Conservation (phyloP, 1,140 invertebrate genomes). For the Amphibalanus amphitrite region DNA sequence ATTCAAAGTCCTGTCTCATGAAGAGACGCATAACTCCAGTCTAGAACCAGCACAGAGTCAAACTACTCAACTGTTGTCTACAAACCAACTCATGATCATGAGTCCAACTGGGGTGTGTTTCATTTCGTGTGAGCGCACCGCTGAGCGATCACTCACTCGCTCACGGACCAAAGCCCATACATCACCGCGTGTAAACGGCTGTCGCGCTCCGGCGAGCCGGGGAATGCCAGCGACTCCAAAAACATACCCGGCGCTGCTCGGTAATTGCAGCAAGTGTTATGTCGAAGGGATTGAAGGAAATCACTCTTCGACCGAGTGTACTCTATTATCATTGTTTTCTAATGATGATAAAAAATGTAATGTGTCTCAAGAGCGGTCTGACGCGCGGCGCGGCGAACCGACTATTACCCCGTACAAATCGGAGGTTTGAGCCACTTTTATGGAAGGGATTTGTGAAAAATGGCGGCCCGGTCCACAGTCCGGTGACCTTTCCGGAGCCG, state of each 20-base stretch:
- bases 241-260: background rate
- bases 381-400: background rate
- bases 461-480: background rate
- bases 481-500: background rate
- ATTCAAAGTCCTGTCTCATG: too few species aligned
- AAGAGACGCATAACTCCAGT: too few species aligned
- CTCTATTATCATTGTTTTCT: slow-evolving; percentile 1
- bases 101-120: too few species aligned
- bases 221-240: too few species aligned
- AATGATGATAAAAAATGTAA: slow-evolving; percentile 2
- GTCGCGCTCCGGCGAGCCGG: too few species aligned
- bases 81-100: too few species aligned
- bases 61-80: too few species aligned
- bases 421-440: background rate
- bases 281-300: background rate
- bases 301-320: background rate
- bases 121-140: too few species aligned
- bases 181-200: too few species aligned
- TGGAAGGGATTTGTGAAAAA: background rate
- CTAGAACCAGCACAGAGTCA: too few species aligned
- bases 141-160: too few species aligned
- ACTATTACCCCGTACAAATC: background rate
- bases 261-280: background rate
- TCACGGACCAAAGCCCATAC: too few species aligned
- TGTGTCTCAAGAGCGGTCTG: background rate